phyloP scores from a whole-genome alignment of 2,797 vertebrate genomes.

The Aulostomus chinensis region DNA sequence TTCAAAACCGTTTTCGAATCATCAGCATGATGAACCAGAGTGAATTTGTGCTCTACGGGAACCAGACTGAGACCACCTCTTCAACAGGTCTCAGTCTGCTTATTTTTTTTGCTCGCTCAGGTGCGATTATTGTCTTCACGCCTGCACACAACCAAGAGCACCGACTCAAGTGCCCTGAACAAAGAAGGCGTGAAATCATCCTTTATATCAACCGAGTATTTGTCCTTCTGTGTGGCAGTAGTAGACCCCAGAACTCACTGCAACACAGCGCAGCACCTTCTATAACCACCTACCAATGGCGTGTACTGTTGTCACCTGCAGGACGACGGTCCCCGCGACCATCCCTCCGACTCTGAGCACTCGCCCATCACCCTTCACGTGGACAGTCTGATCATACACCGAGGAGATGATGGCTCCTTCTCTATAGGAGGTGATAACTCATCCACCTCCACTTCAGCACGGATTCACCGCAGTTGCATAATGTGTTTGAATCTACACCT shows the following conservation, averaged over 20 bases:
- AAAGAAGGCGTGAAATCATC: too few relatives aligned
- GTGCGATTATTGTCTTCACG: too few relatives aligned
- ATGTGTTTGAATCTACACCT: slow-evolving; percentile 16
- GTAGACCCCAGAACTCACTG: slow-evolving; percentile 27
- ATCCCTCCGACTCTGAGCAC: slow-evolving; percentile 74
- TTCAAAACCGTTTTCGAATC: too few relatives aligned
- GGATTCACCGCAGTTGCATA: slow-evolving; percentile 39
- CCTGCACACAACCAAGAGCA: too few relatives aligned
- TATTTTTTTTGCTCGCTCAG: too few relatives aligned
- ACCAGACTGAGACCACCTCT: too few relatives aligned
- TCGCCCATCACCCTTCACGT: slow-evolving; percentile 86
- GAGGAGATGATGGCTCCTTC: slow-evolving; percentile 92
- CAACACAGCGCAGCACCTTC: not conserved
- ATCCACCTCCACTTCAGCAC: slow-evolving; percentile 20
- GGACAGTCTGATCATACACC: slow-evolving; percentile 88
- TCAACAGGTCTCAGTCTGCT: too few relatives aligned
- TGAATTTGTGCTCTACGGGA: too few relatives aligned
- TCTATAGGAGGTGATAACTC: slow-evolving; percentile 84
- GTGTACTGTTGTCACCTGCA: slow-evolving; percentile 54
- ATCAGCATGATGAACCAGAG: too few relatives aligned
- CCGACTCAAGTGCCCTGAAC: too few relatives aligned
- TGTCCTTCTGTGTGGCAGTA: slow-evolving; percentile 14
- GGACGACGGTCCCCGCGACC: slow-evolving; percentile 89
- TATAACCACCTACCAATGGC: too few relatives aligned
- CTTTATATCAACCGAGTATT: too few relatives aligned